phyloP scores from a whole-genome alignment of 2,113 vertebrate genomes.

The Phalacrocorax carbo region DNA sequence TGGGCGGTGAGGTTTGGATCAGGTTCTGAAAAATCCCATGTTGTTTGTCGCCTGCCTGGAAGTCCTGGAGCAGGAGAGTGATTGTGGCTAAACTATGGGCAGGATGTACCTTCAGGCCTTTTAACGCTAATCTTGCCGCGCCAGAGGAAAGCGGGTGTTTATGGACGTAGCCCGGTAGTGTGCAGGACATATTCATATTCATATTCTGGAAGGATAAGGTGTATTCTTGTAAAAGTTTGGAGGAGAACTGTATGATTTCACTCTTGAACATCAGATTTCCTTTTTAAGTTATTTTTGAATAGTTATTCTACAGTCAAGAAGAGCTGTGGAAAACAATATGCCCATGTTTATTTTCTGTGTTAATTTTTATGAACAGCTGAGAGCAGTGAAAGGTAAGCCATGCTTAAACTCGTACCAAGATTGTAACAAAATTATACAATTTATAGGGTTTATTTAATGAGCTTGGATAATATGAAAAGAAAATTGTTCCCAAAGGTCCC shows the following conservation, averaged over 20 bases:
- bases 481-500: constrained; percentile 21
- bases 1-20: neutral
- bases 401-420: constrained; percentile 1
- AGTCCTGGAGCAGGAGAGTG: neutral
- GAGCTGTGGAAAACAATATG: neutral
- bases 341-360: neutral
- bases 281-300: neutral
- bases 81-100: neutral
- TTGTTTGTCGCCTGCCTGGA: neutral
- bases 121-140: fast-evolving
- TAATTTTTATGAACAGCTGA: neutral
- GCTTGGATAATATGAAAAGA: neutral
- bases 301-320: neutral
- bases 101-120: too few relatives aligned
- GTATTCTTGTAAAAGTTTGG: neutral
- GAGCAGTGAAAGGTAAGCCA: neutral
- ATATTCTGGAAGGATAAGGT: neutral
- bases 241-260: neutral
- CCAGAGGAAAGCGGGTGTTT: neutral
- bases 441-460: constrained; percentile 51
- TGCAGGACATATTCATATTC: too few relatives aligned
- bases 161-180: neutral
- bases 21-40: neutral
- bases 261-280: neutral
- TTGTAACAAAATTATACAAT: constrained; percentile 17